Base-by-base conservation (phyloP, 2,888 invertebrate genomes). In the Dicycla oo region DNA sequence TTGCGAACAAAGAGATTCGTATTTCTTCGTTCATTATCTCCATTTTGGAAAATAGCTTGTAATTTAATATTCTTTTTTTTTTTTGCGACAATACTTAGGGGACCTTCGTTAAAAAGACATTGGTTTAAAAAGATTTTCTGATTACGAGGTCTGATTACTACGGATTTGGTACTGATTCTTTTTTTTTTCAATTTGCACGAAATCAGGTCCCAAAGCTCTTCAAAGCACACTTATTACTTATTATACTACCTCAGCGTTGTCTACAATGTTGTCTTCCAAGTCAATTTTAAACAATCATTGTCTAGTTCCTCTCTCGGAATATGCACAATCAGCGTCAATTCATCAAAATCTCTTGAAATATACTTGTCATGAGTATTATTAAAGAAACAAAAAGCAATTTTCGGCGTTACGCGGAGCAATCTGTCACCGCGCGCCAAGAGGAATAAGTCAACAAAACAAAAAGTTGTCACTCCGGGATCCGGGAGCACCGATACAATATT, bases 21-120 rank as follows among this genome's bases (percentile, higher is more conserved):
- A 88, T 90, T 92, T 88, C 85, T 84, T 80, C 75, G 82, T 88
- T 91, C 88, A 89, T 91, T 90, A 91, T 88, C 82, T 87, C 84
- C 75, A 83, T 80, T 86, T 86, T 83, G 64, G 81, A 80, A 83
- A 86, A 86, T 84, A 84, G 77, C 82, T 79, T 80, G 83, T 85
- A 82, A 86, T 81, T 84, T 82, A 76, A 86, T 81, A 84, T 87
- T 83, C 78, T 69, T 82, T 34, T 4, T 82, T 34, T 4, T 30
- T 84, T 83, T 81, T 80, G 71, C 67, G 70, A 80, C 83, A 69
- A 77, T 78, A 77, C 75, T 81, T 72, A 76, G 71, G 80, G 75
- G 79, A 82, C 85, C 77, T 83, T 86, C 78, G 70, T 81, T 87
- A 80, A 84, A 83, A 83, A 69, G 71, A 76, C 69, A 75, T 76